Evolutionary conservation across 2,888 invertebrate species (phyloP).

Genomic region (Drosophila fulvimacula): DNA sequence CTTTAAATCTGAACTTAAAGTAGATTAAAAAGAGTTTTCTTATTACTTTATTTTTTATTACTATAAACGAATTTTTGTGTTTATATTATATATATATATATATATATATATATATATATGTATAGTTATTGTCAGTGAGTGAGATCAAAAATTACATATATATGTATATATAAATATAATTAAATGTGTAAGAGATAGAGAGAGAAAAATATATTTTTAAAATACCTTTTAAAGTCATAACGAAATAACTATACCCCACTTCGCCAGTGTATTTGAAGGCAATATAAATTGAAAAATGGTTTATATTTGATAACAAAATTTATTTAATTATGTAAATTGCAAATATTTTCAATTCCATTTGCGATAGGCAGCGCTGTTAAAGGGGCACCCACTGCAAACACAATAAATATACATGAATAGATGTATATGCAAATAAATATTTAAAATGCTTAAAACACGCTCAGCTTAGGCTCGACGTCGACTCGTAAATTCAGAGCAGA

Average conservation of each 20-base stretch:
- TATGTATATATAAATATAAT: too few relatives aligned
- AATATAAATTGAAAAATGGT: conserved; percentile 45
- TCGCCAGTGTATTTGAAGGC: background rate
- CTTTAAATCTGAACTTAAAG: too few relatives aligned
- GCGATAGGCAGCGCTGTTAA: conserved; percentile 2
- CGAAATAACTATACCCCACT: background rate
- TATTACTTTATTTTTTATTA: too few relatives aligned
- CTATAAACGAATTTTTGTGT: too few relatives aligned
- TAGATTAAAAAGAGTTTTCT: too few relatives aligned
- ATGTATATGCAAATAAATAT: conserved; percentile 25
- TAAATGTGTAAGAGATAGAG: too few relatives aligned
- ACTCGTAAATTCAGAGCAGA: conserved; percentile 33
- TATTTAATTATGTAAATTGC: conserved; percentile 57
- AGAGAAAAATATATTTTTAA: background rate
- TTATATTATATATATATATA: too few relatives aligned
- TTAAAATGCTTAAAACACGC: conserved; percentile 24
- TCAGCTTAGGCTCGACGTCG: conserved; percentile 18
- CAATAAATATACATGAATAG: background rate
- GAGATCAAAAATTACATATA: too few relatives aligned
- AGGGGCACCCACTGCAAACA: background rate
- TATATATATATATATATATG: too few relatives aligned
- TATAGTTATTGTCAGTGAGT: too few relatives aligned
- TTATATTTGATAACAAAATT: conserved; percentile 46
- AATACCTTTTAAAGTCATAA: too few relatives aligned
- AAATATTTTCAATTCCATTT: conserved; percentile 36